Evolutionary conservation across 2,888 invertebrate genomes (phyloP).

Genomic region (Sphinx pinastri): DNA sequence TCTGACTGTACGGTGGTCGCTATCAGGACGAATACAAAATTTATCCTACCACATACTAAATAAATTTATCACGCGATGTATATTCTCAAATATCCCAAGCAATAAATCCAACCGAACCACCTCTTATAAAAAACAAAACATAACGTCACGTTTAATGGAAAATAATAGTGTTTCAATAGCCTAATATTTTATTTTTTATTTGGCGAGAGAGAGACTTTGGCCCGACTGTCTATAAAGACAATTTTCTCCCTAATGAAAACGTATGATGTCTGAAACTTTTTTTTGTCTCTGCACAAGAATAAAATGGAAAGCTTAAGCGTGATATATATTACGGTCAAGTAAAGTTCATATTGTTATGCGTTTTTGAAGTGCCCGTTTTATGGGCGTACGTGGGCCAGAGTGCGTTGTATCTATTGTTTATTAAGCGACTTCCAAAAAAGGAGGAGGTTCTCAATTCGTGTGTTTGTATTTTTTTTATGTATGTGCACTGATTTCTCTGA

Average conservation of each 20-base stretch:
- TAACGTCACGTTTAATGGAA: constrained; percentile 7
- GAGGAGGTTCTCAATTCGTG: no score
- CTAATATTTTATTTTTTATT: constrained; percentile 19
- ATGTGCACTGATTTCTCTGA: no score
- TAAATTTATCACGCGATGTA: no score
- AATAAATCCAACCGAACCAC: background rate
- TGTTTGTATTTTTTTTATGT: no score
- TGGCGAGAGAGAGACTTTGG: background rate
- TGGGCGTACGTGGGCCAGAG: background rate
- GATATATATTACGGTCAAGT: constrained; percentile 18
- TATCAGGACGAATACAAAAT: no score
- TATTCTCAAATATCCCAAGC: background rate
- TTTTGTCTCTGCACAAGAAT: constrained; percentile 16
- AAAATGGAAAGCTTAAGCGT: constrained; percentile 17
- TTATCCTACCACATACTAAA: no score
- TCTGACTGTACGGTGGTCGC: no score
- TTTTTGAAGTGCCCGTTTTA: constrained; percentile 7
- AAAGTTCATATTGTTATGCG: constrained; percentile 12
- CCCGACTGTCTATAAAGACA: constrained; percentile 22
- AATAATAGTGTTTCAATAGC: constrained; percentile 17
- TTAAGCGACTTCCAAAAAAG: no score
- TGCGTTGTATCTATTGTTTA: background rate
- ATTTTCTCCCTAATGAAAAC: constrained; percentile 19
- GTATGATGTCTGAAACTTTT: constrained; percentile 17
- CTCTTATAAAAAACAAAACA: constrained; percentile 5